A percentile compares a stretch with the other conserved stretches of the same genome.
Conservation (phyloP, 2,888 invertebrate genomes). For the Drosophila maculinotata region DNA sequence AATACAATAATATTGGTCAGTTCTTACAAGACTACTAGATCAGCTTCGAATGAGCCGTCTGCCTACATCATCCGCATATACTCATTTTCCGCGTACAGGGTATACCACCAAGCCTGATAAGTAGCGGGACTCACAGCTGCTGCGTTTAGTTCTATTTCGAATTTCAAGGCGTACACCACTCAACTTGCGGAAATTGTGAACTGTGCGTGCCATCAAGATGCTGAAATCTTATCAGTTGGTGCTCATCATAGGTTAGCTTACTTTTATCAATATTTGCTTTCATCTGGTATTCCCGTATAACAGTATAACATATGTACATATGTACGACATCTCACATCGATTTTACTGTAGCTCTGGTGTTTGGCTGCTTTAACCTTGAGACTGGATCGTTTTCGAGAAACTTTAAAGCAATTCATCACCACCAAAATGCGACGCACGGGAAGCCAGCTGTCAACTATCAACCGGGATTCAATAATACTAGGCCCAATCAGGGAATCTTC, state of each 20-base stretch:
- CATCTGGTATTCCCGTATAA: conserved; percentile 3
- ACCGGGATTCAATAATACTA: conserved; percentile 13
- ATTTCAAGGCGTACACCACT: conserved; percentile 23
- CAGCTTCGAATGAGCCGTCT: no score
- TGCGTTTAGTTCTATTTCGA: conserved; percentile 46
- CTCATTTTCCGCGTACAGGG: background rate
- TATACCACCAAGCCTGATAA: conserved; percentile 33
- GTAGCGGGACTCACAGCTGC: conserved; percentile 1
- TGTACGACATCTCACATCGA: background rate
- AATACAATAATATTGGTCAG: no score
- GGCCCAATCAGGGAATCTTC: background rate
- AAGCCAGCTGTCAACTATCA: conserved; percentile 38
- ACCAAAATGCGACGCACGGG: conserved; percentile 38
- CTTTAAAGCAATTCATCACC: conserved; percentile 1
- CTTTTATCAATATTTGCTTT: conserved; percentile 6
- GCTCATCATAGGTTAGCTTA: conserved; percentile 50
- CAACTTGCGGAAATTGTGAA: background rate
- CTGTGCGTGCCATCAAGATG: conserved; percentile 35
- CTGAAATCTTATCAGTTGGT: conserved; percentile 51
- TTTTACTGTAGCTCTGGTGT: conserved; percentile 37
- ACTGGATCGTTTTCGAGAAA: conserved; percentile 20
- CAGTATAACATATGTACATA: background rate
- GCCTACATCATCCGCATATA: background rate
- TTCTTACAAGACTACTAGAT: no score
- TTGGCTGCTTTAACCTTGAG: conserved; percentile 36